Percentiles rank a stretch among this genome's conserved stretches.
Conservation (phyloP, 2,797 vertebrate genomes). For the Chloroceryle amazona region DNA sequence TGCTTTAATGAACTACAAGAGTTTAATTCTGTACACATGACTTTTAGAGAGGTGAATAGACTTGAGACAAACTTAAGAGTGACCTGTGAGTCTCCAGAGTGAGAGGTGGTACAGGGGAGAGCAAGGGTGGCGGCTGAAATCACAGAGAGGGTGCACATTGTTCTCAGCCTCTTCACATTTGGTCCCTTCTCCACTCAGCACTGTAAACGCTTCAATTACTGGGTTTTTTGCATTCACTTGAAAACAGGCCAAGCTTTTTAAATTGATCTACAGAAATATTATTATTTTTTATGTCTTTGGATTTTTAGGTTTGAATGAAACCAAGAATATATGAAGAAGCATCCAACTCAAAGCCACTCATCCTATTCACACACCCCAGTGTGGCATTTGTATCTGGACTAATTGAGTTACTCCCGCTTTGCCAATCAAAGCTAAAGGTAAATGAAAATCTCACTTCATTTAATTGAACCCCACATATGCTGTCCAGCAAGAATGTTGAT, state of each 20-base stretch:
- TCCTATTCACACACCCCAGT: neutral
- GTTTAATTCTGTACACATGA: conserved; percentile 37
- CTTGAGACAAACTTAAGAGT: conserved; percentile 6
- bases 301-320: neutral
- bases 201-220: neutral
- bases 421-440: neutral
- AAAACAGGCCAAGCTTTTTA: neutral
- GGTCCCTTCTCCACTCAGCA: neutral
- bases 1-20: conserved; percentile 9
- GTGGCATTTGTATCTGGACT: neutral
- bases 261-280: neutral
- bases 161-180: neutral
- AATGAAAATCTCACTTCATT: neutral
- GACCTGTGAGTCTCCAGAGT: neutral
- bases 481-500: neutral
- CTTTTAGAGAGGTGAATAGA: conserved; percentile 14
- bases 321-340: neutral
- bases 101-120: neutral
- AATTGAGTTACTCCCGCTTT: neutral
- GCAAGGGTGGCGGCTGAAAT: neutral
- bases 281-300: neutral
- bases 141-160: neutral
- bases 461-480: neutral
- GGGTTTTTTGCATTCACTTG: neutral
- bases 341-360: neutral